Evolutionary conservation across 2,888 invertebrate genomes (phyloP).

Genomic region (Pyrochroa serraticornis): DNA sequence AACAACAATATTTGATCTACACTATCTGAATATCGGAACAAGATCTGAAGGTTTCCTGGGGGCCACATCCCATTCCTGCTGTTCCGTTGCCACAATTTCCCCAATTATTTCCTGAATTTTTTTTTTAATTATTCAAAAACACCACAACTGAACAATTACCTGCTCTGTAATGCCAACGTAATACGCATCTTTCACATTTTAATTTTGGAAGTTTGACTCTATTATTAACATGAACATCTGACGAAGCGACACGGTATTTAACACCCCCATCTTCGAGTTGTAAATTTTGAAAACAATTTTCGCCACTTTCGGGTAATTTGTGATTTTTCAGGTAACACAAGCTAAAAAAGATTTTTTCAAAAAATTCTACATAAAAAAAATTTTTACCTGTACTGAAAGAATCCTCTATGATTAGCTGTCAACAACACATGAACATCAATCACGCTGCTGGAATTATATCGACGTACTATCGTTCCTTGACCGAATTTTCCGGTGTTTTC

Average conservation of each 20-base stretch:
- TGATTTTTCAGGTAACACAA: constrained; percentile 53
- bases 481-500: constrained; percentile 63
- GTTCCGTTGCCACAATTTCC: constrained; percentile 48
- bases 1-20: not conserved
- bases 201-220: constrained; percentile 54
- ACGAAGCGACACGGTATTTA: constrained; percentile 38
- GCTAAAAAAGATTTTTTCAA: constrained; percentile 26
- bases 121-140: constrained; percentile 1
- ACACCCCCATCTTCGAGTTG: constrained; percentile 48
- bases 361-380: not conserved
- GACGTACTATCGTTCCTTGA: constrained; percentile 58
- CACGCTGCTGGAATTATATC: constrained; percentile 47
- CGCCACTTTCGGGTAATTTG: constrained; percentile 52
- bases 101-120: constrained; percentile 52
- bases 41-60: constrained; percentile 52
- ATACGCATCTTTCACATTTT: constrained; percentile 58
- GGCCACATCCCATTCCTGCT: constrained; percentile 49
- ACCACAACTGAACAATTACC: constrained; percentile 41
- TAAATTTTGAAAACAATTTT: constrained; percentile 57
- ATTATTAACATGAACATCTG: constrained; percentile 38
- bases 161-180: constrained; percentile 59
- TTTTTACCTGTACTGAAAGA: constrained; percentile 49
- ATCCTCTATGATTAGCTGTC: constrained; percentile 55
- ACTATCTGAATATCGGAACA: constrained; percentile 50
- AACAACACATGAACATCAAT: constrained; percentile 47